Evolutionary conservation across 2,113 vertebrate genomes (phyloP), one percentile per base, ranked within the genome.

Genomic region (Ginglymostoma cirratum): DNA sequence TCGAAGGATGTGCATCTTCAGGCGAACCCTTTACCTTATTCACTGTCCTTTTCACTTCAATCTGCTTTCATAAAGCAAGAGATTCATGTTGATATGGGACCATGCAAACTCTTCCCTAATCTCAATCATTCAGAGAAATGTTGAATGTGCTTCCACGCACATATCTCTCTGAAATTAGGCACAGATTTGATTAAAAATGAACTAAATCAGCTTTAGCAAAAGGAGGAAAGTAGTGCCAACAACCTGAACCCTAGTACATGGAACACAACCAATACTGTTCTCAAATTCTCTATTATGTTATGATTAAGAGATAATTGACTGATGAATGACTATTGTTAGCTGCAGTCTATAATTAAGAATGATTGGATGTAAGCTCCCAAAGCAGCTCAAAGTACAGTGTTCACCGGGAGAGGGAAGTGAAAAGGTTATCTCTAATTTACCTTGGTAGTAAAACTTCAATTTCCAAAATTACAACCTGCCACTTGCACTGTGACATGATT

Each of bases 401-500:
- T 72, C 23, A 52, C 45, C 19, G 23, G 24, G 24, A 72, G 27
- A 76, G 45, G 94, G 94, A 52, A 52, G 69, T 76, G 61, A 92
- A n/a, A 96, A 97, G 96, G 96, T 96, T 97, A 97, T 97, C 97
- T 96, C 69, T 76, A 61, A 95, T 95, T 95, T 95, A 72, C 67
- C 52, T 76, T 34, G 24, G 42, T 48, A 72, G 42, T 95, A 95
- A 95, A 95, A 95, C 69, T 45, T 95, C 94, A 72, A 95, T 95
- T 95, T 95, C 69, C 27, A 95, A 95, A 97, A 97, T 96, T 55
- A 96, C 96, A 96, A 96, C 97, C 96, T 96, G 96, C 96, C 92
- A 2, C 96, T 97, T 96, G 96, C 96, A 97, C 96, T 97, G 96
- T 96, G 96, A 96, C 96, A 96, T 97, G 97, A 97, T 97, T 98